Evolutionary conservation across 2,888 invertebrate species (phyloP).

Genomic region (Argyra leucocephala): DNA sequence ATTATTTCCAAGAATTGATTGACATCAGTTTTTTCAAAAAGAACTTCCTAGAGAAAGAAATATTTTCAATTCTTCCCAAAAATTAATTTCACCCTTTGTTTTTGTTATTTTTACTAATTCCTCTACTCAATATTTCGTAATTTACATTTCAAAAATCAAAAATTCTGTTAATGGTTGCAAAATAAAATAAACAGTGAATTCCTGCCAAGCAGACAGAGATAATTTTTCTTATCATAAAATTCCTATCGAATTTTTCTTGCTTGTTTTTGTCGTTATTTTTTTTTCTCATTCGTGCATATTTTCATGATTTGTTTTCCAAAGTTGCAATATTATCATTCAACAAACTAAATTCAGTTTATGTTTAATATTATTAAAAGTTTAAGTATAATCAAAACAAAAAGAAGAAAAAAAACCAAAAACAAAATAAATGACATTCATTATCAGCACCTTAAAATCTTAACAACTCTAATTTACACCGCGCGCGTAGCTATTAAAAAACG

Average conservation of each 20-base stretch:
- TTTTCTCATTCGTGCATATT: neutral
- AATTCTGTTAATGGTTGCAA: constrained; percentile 3
- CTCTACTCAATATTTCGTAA: neutral
- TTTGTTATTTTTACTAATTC: too few relatives aligned
- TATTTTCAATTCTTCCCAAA: too few relatives aligned
- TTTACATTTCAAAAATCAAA: neutral
- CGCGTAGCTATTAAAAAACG: neutral
- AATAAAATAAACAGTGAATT: neutral
- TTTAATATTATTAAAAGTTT: too few relatives aligned
- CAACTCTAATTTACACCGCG: constrained; percentile 3
- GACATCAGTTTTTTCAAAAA: too few relatives aligned
- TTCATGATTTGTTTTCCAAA: neutral
- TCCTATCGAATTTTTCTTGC: neutral
- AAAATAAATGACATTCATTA: neutral
- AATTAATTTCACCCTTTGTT: too few relatives aligned
- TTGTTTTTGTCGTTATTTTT: too few relatives aligned
- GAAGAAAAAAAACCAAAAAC: neutral
- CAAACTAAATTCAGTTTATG: too few relatives aligned
- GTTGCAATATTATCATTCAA: too few relatives aligned
- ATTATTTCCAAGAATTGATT: too few relatives aligned
- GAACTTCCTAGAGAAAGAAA: too few relatives aligned
- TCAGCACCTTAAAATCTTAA: constrained; percentile 6
- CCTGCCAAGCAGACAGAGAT: neutral
- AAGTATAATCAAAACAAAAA: neutral
- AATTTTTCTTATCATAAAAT: neutral